Evolutionary conservation across 2,113 vertebrate species (phyloP).

Genomic region (Ibidorhyncha struthersii): DNA sequence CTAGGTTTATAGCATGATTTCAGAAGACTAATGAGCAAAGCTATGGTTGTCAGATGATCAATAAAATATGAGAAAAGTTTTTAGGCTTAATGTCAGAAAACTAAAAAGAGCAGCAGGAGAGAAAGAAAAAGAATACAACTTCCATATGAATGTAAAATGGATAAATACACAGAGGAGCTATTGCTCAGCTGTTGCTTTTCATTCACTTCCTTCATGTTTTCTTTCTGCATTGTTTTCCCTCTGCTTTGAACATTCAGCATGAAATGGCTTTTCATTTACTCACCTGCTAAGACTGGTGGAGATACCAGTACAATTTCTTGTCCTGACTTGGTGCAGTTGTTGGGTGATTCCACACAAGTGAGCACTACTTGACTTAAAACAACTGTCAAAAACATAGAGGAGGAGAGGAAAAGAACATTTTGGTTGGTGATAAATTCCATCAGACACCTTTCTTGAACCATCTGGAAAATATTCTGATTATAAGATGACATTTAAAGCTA

Average conservation of each 20-base stretch:
- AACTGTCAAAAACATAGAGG: not conserved
- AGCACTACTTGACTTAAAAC: not conserved
- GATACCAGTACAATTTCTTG: not conserved
- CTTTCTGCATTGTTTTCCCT: not conserved
- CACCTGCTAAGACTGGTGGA: not conserved
- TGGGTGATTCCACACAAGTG: not conserved
- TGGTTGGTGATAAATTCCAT: not conserved
- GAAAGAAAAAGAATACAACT: not conserved
- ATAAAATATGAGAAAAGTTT: slow-evolving; percentile 43
- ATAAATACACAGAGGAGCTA: not conserved
- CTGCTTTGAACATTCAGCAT: not conserved
- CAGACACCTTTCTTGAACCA: not conserved
- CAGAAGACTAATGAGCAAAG: slow-evolving; percentile 29
- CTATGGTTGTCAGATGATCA: slow-evolving; percentile 28
- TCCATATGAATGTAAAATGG: slow-evolving; percentile 2
- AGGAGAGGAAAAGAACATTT: not conserved
- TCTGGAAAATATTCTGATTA: not conserved
- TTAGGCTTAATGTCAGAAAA: slow-evolving; percentile 43
- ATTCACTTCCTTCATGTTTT: not conserved
- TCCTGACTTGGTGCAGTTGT: not conserved
- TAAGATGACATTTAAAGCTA: not conserved
- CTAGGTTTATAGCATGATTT: slow-evolving; percentile 6
- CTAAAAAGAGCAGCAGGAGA: slow-evolving; percentile 7
- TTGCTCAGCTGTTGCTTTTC: not conserved
- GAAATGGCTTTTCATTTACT: not conserved